Evolutionary conservation across 2,888 invertebrate species (phyloP).

Genomic region (Ophion ellenae): DNA sequence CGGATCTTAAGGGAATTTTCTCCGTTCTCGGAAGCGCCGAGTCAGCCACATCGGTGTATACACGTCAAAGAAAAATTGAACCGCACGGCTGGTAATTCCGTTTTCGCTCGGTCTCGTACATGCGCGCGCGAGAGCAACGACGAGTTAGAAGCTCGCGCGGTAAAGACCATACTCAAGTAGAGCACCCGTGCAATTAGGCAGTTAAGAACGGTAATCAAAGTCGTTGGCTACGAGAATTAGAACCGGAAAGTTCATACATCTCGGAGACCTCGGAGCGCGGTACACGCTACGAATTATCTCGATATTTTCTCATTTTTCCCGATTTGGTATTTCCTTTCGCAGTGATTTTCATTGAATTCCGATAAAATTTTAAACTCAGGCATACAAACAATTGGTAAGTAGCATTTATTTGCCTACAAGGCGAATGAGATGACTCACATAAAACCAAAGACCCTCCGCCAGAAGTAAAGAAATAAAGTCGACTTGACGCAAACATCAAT

Average conservation of each 20-base stretch:
- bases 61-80: slow-evolving; percentile 40
- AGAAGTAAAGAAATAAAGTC: no score
- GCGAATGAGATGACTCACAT: no score
- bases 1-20: slow-evolving; percentile 21
- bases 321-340: no score
- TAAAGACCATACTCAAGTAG: slow-evolving; percentile 45
- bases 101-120: slow-evolving; percentile 1
- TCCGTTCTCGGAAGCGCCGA: slow-evolving; percentile 39
- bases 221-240: slow-evolving; percentile 44
- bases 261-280: background rate
- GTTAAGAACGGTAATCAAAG: slow-evolving; percentile 55
- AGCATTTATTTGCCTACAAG: no score
- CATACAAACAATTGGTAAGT: no score
- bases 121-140: slow-evolving; percentile 15
- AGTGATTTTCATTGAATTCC: no score
- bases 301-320: background rate
- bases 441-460: no score
- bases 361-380: no score
- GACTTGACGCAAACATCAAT: no score
- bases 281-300: background rate
- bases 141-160: slow-evolving; percentile 40
- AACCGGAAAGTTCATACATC: slow-evolving; percentile 35
- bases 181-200: slow-evolving; percentile 46
- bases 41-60: slow-evolving; percentile 4
- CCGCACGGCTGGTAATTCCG: slow-evolving; percentile 45